phyloP scores from a whole-genome alignment of 1,140 invertebrate species.

The Coelopa frigida region DNA sequence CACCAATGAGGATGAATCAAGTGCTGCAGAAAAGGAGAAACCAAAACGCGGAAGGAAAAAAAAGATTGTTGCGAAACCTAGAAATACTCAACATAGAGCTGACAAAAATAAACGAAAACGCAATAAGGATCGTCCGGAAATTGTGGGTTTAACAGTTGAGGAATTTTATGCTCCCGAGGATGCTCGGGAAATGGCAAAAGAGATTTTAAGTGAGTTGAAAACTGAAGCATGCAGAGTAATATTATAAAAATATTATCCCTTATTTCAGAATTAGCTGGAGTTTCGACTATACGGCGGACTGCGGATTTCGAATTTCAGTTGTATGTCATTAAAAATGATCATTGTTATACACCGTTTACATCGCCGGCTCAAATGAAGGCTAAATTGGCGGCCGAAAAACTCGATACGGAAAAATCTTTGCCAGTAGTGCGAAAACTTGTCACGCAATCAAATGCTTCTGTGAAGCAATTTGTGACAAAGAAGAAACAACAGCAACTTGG shows the following conservation, averaged over 20 bases:
- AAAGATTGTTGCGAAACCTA: neutral
- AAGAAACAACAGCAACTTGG: too few relatives aligned
- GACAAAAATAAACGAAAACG: neutral
- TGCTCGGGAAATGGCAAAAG: slow-evolving; percentile 37
- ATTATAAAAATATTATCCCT: neutral
- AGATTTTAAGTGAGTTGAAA: slow-evolving; percentile 40
- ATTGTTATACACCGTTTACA: slow-evolving; percentile 58
- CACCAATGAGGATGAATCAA: slow-evolving; percentile 1
- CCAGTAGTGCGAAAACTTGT: slow-evolving; percentile 12
- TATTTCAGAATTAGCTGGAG: slow-evolving; percentile 31
- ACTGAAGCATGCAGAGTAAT: too few relatives aligned
- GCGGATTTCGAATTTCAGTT: slow-evolving; percentile 31
- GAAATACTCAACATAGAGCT: too few relatives aligned
- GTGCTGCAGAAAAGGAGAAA: slow-evolving; percentile 10
- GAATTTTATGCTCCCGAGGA: slow-evolving; percentile 35
- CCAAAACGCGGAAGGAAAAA: neutral
- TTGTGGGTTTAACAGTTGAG: slow-evolving; percentile 35
- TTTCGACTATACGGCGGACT: slow-evolving; percentile 27
- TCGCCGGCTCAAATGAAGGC: slow-evolving; percentile 48
- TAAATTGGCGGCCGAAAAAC: slow-evolving; percentile 28
- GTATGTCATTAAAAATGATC: slow-evolving; percentile 55
- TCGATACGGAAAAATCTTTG: slow-evolving; percentile 19
- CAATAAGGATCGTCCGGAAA: slow-evolving; percentile 34
- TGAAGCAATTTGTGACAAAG: slow-evolving; percentile 23
- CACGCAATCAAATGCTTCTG: neutral